Evolutionary conservation across 1,140 invertebrate genomes (phyloP), one percentile per base, ranked within the genome.

Genomic region (Achroia grisella): DNA sequence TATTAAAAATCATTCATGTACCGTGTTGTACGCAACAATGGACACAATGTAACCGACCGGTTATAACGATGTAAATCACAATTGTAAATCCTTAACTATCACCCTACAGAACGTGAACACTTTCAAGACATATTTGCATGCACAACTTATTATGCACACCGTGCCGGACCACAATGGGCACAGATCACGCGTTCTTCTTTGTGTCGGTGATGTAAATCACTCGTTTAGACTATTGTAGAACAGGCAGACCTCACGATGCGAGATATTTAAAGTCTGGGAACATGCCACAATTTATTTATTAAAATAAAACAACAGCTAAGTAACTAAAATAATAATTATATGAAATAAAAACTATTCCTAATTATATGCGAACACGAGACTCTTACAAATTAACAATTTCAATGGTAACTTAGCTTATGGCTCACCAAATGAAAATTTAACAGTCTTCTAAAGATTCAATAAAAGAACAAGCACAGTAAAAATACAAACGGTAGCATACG

Each of bases 191-290:
- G 45, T 35, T 29, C 42, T 10, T 46, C 56, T 47, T 50, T 50
- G 43, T 65, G 15, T 48, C 53, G 28, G 43, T 46, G 48, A 61
- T 69, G 52, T 61, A 63, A 65, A 68, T 71, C 62, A 61, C 39
- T 43, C 44, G 43, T 48, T 48, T 32, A 48, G 32, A 54, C 46
- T 29, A 48, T 48, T 54, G 52, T 54, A 40, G 41, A 41, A 40
- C 42, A 45, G 29, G 12, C 36, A 32, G 37, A 52, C 32, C 35
- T 36, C 37, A 41, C 29, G 42, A 46, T 45, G 31, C 17, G 10
- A 47, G 28, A 37, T 37, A 37, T 17, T 23, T 17, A 37, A 23
- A 8, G 13, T 15, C 14, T 37, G 35, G 34, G 8, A 37, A 37
- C 35, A 37, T 37, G 35, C 35, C 14, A 37, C 35, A 17, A n/a